Conservation (phyloP, 1,140 invertebrate species). For the Trichonephila clavata region DNA sequence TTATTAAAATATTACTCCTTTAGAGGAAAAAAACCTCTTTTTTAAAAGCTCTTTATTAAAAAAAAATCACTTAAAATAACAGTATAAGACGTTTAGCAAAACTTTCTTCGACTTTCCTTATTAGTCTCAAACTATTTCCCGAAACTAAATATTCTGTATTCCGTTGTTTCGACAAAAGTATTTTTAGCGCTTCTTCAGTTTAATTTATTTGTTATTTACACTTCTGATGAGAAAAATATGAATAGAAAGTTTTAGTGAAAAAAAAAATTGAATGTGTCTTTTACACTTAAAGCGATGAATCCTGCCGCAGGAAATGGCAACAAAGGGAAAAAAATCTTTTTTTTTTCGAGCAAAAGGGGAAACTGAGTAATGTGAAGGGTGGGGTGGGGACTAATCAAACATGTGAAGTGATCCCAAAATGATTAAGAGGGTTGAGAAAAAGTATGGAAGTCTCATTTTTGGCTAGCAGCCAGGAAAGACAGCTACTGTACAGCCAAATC, state of each 20-base stretch:
- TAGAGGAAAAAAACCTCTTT: no score
- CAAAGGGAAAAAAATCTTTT: neutral
- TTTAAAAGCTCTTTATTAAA: no score
- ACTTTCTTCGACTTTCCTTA: no score
- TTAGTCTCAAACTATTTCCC: no score
- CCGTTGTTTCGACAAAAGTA: neutral
- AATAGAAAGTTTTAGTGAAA: neutral
- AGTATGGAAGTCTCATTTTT: constrained; percentile 48
- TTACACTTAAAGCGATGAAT: neutral
- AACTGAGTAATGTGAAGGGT: neutral
- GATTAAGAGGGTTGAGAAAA: constrained; percentile 63
- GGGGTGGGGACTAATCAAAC: constrained; percentile 50
- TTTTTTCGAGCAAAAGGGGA: neutral
- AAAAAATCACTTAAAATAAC: no score
- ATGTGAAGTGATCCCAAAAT: constrained; percentile 66
- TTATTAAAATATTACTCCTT: no score
- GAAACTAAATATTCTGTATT: neutral
- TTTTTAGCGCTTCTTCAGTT: neutral
- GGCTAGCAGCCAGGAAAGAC: constrained; percentile 64
- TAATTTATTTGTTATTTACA: neutral
- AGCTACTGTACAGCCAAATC: constrained; percentile 63
- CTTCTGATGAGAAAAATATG: neutral
- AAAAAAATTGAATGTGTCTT: neutral
- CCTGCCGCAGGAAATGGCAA: constrained; percentile 1
- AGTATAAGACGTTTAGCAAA: no score